Evolutionary conservation across 2,797 vertebrate species (phyloP).

Genomic region (Manis pentadactyla): DNA sequence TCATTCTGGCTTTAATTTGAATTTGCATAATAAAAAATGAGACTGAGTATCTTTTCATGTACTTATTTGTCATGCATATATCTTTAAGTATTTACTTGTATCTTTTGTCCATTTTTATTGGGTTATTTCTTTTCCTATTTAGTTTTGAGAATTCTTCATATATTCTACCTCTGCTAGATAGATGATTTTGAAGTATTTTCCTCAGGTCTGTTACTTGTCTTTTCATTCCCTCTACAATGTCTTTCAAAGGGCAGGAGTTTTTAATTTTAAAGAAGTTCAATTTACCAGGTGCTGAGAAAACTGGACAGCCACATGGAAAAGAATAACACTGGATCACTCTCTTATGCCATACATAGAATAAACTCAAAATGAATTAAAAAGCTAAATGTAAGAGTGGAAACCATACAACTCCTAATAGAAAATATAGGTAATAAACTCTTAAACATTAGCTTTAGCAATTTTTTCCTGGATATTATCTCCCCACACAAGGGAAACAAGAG

Average conservation of each 20-base stretch:
- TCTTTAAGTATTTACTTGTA: background rate
- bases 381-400: too few relatives aligned
- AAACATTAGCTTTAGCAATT: too few relatives aligned
- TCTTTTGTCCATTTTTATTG: background rate
- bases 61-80: background rate
- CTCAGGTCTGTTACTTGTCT: background rate
- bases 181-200: background rate
- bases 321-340: too few relatives aligned
- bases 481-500: too few relatives aligned
- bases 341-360: too few relatives aligned
- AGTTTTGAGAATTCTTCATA: background rate
- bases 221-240: background rate
- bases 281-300: too few relatives aligned
- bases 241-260: background rate
- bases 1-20: background rate
- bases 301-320: too few relatives aligned
- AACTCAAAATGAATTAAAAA: too few relatives aligned
- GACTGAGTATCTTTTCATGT: background rate
- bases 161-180: background rate
- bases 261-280: background rate
- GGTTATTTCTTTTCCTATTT: background rate
- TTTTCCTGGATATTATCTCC: too few relatives aligned
- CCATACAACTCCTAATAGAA: too few relatives aligned
- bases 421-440: too few relatives aligned
- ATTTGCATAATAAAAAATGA: background rate